Percentiles rank a stretch among this genome's conserved stretches.
Evolutionary conservation across 2,797 vertebrate species (phyloP).

Genomic region (Nyctalus aviator): DNA sequence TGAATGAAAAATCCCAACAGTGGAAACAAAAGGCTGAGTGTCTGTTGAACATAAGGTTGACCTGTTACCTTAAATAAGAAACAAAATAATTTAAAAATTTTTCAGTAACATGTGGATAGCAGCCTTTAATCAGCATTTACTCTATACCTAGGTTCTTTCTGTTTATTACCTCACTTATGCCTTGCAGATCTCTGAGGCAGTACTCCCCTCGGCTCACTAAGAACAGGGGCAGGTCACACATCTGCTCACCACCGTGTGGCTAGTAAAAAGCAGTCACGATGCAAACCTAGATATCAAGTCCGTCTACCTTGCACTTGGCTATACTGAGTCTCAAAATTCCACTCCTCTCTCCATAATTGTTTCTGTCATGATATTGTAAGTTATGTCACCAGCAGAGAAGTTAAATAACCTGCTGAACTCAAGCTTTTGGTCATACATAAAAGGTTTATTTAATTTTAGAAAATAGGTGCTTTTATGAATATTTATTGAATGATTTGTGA

Average conservation of each 20-base stretch:
- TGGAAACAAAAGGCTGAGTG: slow-evolving; percentile 90
- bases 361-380: not conserved
- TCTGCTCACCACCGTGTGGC: not conserved
- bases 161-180: not conserved
- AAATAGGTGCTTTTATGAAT: not conserved
- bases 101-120: not conserved
- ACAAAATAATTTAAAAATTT: slow-evolving; percentile 15
- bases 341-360: not conserved
- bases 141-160: not conserved
- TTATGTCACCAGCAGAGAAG: not conserved
- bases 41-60: slow-evolving; percentile 89
- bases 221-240: not conserved
- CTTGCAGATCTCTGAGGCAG: not conserved
- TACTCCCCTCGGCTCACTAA: not conserved
- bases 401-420: not conserved
- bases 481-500: not conserved
- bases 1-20: slow-evolving; percentile 90
- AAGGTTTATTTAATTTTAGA: slow-evolving; percentile 56
- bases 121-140: not conserved
- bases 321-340: not conserved
- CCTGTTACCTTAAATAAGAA: slow-evolving; percentile 87
- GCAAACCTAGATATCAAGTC: not conserved
- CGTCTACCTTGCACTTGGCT: not conserved
- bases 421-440: not conserved
- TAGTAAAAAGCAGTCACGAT: not conserved